Conservation (phyloP, 2,797 vertebrate genomes). For the Astyanax mexicanus region DNA sequence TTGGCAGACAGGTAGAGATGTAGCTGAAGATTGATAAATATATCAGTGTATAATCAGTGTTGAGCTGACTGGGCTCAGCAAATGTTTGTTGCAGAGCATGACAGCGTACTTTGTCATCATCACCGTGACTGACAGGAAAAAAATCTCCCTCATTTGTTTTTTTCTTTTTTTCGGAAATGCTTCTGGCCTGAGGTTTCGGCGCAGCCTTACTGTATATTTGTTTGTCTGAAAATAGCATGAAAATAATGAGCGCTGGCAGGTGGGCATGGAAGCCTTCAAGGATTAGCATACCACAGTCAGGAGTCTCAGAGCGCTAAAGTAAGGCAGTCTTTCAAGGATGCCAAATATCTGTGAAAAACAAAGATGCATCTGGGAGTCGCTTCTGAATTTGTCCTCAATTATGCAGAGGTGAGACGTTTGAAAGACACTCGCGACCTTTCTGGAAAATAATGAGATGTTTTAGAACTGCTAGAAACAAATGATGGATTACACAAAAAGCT, state of each 20-base stretch:
- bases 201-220: conserved; percentile 54
- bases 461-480: neutral
- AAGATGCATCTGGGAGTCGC: conserved; percentile 57
- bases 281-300: conserved; percentile 68
- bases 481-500: neutral
- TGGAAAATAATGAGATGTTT: conserved; percentile 3
- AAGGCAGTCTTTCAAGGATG: conserved; percentile 62
- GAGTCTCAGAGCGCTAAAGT: conserved; percentile 60
- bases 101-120: conserved; percentile 10
- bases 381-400: conserved; percentile 39
- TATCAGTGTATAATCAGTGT: neutral
- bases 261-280: conserved; percentile 67
- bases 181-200: conserved; percentile 16
- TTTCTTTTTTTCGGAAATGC: conserved; percentile 60
- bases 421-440: conserved; percentile 1
- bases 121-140: conserved; percentile 12
- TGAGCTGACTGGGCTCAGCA: conserved; percentile 5
- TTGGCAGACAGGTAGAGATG: neutral
- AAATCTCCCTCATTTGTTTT: conserved; percentile 57
- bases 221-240: conserved; percentile 73
- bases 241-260: conserved; percentile 77
- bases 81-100: conserved; percentile 4
- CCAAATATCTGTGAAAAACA: conserved; percentile 65
- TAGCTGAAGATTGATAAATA: neutral
- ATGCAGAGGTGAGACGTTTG: conserved; percentile 42